Conservation (phyloP, 2,113 vertebrate species). For the human (Homo sapiens) region DNA sequence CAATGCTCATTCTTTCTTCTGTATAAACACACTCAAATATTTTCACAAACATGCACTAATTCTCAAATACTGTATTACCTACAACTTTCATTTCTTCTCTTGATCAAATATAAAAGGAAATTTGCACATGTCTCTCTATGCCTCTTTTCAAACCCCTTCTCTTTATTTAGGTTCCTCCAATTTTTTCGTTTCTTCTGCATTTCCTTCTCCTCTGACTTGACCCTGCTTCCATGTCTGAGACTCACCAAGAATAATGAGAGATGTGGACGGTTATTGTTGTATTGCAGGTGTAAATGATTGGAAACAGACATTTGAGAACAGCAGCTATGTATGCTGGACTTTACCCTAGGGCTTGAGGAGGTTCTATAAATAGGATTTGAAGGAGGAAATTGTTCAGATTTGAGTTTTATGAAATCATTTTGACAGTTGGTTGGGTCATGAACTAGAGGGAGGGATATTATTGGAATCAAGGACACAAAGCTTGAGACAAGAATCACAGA, state of each 20-base stretch:
- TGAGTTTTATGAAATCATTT: neutral
- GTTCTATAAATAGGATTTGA: neutral
- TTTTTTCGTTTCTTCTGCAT: neutral
- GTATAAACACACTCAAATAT: neutral
- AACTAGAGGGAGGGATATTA: neutral
- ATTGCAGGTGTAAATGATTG: rapidly evolving
- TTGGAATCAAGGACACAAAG: neutral
- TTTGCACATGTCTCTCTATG: neutral
- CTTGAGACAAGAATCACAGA: neutral
- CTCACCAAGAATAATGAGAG: no score
- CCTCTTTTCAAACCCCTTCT: neutral
- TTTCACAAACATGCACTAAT: neutral
- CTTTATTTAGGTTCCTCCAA: rapidly evolving
- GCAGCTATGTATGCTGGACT: neutral
- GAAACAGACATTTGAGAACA: neutral
- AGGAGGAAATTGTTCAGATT: neutral
- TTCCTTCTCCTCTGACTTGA: neutral
- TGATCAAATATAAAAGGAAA: neutral
- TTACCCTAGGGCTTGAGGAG: neutral
- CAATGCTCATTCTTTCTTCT: neutral
- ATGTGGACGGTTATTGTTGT: rapidly evolving
- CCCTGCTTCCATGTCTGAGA: neutral
- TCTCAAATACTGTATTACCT: neutral
- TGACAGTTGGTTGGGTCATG: neutral
- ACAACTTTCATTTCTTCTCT: neutral